phyloP scores from a whole-genome alignment of 2,888 invertebrate genomes.

The Ophioninae sp. region DNA sequence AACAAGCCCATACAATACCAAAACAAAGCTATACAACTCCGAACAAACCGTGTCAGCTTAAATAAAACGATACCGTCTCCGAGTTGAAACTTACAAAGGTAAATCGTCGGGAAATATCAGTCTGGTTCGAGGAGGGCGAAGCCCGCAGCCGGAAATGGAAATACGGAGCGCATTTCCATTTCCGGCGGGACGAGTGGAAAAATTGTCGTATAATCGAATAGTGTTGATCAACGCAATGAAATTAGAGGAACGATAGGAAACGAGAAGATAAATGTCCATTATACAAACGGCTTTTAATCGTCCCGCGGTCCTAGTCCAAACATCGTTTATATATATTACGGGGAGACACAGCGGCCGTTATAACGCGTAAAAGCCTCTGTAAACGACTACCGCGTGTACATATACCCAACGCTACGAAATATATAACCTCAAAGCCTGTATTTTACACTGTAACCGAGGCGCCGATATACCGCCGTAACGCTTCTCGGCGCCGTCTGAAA shows the following conservation, averaged over 20 bases:
- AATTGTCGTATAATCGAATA: slow-evolving; percentile 47
- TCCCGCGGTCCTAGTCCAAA: slow-evolving; percentile 39
- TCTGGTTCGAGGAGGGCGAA: neutral
- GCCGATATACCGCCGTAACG: slow-evolving; percentile 18
- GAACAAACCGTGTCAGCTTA: neutral
- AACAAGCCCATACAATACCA: too few relatives aligned
- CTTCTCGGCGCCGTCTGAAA: slow-evolving; percentile 42
- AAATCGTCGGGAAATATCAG: too few relatives aligned
- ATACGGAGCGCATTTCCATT: neutral
- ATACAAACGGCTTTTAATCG: slow-evolving; percentile 38
- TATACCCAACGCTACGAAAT: slow-evolving; percentile 29
- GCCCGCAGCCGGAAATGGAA: neutral
- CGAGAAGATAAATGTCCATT: slow-evolving; percentile 56
- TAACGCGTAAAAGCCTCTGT: slow-evolving; percentile 48
- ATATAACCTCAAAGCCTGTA: slow-evolving; percentile 42
- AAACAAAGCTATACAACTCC: neutral
- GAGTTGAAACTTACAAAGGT: neutral
- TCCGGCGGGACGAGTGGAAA: neutral
- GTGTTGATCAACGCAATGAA: slow-evolving; percentile 32
- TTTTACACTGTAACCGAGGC: slow-evolving; percentile 23
- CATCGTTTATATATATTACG: slow-evolving; percentile 46
- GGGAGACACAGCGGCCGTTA: slow-evolving; percentile 40
- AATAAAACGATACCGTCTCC: too few relatives aligned
- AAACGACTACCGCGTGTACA: slow-evolving; percentile 20
- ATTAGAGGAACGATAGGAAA: slow-evolving; percentile 54